Conservation (phyloP, 23 tunicate genomes). For the Phallusia fumigata region DNA sequence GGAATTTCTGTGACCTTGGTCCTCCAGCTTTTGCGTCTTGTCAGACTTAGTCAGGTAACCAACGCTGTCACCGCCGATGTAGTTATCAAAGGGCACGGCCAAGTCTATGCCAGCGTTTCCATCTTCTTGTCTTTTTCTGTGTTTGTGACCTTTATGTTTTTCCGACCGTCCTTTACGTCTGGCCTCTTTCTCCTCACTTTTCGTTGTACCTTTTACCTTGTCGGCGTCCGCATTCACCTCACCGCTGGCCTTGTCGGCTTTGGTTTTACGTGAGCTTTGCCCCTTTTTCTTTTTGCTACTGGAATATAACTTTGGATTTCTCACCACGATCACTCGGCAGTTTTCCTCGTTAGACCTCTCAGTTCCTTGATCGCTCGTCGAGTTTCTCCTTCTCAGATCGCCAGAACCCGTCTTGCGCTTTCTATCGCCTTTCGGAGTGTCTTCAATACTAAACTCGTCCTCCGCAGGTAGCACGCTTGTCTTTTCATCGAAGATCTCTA, state of each 20-base stretch:
- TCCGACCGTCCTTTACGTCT: background rate
- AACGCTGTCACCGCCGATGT: background rate
- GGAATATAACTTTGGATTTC: constrained; percentile 5
- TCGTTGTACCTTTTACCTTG: background rate
- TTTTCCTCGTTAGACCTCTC: background rate
- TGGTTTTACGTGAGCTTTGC: background rate
- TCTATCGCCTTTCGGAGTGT: background rate
- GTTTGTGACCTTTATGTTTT: background rate
- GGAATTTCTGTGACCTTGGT: background rate
- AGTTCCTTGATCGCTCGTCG: background rate
- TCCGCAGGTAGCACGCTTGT: background rate
- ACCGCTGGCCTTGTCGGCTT: background rate
- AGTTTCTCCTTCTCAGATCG: background rate
- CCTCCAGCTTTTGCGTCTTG: background rate
- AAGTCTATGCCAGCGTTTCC: constrained; percentile 9
- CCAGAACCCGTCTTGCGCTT: background rate
- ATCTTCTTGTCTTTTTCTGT: background rate
- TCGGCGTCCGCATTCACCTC: background rate
- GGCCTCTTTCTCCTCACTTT: background rate
- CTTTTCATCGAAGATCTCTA: background rate
- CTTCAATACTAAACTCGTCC: background rate
- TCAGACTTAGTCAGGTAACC: background rate
- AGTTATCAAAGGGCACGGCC: background rate
- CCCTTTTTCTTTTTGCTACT: constrained; percentile 5
- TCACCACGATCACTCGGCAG: constrained; percentile 21